Base-by-base conservation (phyloP, 2,888 invertebrate genomes). In the Synergus gifuensis region DNA sequence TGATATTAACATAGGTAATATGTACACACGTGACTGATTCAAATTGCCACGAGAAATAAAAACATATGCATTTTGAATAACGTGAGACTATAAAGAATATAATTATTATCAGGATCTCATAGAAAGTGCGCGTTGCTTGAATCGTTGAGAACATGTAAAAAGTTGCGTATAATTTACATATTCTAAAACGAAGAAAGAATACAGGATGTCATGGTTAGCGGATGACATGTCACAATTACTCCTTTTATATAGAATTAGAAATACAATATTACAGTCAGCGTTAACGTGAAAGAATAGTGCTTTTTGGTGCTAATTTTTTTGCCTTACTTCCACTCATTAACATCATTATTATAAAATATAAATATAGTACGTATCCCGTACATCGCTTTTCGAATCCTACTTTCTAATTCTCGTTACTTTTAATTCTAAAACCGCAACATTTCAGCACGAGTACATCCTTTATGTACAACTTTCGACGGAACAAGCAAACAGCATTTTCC, bases 51-150 rank as follows among this genome's bases (percentile, higher is more conserved):
- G 82, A 87, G 86, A 90, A 90, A 90, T 89, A 90, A 89, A 89
- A 89, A 89, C 88, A 89, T 87, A 88, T 90, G 89, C 88, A 88
- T 89, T 89, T 83, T 88, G 87, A 85, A 89, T 90, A 90, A 91
- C 91, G 88, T 89, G 88, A 88, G 86, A 87, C 88, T 89, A 89
- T 90, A 89, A 89, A 90, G 90, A 88, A 90, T 89, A 90, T 89
- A 89, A 86, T 86, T 85, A 84, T 85, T 81, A 83, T 82, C 85
- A 85, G 83, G 85, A 84, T 64, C 83, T 83, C 82, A 80, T 85
- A 77, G 79, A 81, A 89, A 88, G 86, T 86, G 86, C 83, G 83
- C 83, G 85, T 83, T 86, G 88, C 83, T 88, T 84, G 84, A 86
- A 73, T 73, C 36, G 54, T 73, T 36, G 54, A 54, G 28, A 49